Evolutionary conservation across 2,797 vertebrate genomes (phyloP).

Genomic region (Molothrus aeneus): DNA sequence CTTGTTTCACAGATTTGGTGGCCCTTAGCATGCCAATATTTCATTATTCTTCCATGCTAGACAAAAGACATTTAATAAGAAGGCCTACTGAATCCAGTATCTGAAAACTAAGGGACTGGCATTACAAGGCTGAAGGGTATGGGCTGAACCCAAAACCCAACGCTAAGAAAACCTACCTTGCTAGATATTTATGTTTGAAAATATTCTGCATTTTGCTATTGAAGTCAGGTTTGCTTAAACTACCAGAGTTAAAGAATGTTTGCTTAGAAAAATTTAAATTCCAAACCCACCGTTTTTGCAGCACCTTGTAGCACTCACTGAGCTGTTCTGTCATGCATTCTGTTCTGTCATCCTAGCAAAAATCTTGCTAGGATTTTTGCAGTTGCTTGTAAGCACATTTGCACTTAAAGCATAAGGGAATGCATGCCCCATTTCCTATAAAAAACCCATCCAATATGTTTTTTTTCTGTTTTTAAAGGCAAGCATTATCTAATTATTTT

Average conservation of each 20-base stretch:
- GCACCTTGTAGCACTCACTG: background rate
- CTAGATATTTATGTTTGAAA: background rate
- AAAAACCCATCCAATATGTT: fast-evolving
- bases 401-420: background rate
- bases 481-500: background rate
- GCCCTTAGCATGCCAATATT: background rate
- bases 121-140: background rate
- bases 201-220: background rate
- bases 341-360: too few species aligned
- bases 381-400: background rate
- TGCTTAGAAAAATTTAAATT: background rate
- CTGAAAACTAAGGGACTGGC: background rate
- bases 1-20: background rate
- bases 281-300: background rate
- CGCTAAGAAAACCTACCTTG: background rate
- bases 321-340: background rate
- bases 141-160: background rate
- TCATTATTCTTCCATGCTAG: background rate
- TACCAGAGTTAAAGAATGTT: background rate
- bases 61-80: background rate
- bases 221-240: background rate
- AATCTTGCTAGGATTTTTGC: background rate
- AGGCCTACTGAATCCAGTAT: background rate
- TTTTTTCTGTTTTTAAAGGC: background rate
- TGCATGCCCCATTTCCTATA: background rate